Conservation (phyloP, 2,888 invertebrate species). For the Melieria crassipennis region DNA sequence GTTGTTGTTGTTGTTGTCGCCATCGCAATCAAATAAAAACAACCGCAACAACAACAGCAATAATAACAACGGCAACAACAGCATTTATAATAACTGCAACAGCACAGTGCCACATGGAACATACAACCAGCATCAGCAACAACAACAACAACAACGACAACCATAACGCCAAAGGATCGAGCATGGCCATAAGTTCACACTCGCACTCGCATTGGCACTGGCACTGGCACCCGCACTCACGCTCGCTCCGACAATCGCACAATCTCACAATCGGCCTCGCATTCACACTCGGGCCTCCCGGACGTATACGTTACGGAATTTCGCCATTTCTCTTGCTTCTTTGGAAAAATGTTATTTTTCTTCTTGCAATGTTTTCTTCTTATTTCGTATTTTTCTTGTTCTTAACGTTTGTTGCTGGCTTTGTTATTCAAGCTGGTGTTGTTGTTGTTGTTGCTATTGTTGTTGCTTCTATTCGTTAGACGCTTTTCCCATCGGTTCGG, state of each 20-base stretch:
- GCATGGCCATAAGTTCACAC: no score
- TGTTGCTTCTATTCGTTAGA: not conserved
- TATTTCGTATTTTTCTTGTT: no score
- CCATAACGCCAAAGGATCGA: no score
- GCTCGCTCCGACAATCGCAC: not conserved
- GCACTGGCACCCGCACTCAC: not conserved
- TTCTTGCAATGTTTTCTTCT: no score
- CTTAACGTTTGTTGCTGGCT: no score
- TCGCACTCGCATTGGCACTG: no score
- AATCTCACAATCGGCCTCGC: not conserved
- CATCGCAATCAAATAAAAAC: not conserved
- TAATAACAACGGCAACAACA: not conserved
- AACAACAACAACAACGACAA: not conserved
- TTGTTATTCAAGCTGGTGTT: not conserved
- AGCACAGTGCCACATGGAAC: not conserved
- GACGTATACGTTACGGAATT: no score
- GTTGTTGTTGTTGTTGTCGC: not conserved
- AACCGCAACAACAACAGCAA: conserved; percentile 2
- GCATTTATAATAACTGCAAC: not conserved
- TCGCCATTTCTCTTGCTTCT: no score
- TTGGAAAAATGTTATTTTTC: no score
- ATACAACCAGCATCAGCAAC: not conserved
- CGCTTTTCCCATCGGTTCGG: conserved; percentile 30
- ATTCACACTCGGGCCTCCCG: no score
- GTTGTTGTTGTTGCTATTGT: conserved; percentile 19